Evolutionary conservation across 2,888 invertebrate genomes (phyloP).

Genomic region (Heliconius ethilla): DNA sequence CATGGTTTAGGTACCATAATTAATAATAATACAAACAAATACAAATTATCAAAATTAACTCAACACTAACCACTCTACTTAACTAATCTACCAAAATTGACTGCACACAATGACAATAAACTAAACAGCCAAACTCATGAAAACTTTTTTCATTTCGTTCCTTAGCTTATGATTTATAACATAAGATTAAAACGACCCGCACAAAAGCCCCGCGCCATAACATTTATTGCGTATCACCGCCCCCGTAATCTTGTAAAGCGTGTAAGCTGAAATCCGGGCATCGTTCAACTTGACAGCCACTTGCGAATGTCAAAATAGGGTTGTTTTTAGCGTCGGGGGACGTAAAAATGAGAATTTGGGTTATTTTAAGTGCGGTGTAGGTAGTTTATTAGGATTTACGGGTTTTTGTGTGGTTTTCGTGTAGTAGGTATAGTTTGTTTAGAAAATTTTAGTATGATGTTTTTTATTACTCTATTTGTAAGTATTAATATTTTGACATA

Average conservation of each 20-base stretch:
- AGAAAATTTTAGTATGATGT: neutral
- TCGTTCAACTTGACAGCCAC: constrained; percentile 67
- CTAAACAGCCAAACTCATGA: constrained; percentile 17
- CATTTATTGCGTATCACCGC: constrained; percentile 62
- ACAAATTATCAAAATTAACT: neutral
- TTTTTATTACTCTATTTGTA: no score
- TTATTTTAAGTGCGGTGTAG: constrained; percentile 21
- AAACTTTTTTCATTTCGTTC: constrained; percentile 36
- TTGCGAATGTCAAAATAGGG: constrained; percentile 67
- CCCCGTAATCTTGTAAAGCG: constrained; percentile 68
- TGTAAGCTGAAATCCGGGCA: constrained; percentile 69
- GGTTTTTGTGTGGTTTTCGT: constrained; percentile 20
- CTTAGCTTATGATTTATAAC: constrained; percentile 29
- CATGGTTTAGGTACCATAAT: neutral
- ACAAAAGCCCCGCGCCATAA: constrained; percentile 66
- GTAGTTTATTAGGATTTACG: constrained; percentile 36
- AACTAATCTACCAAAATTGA: neutral
- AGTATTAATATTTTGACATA: no score
- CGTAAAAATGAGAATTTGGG: constrained; percentile 40
- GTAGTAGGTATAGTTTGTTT: neutral
- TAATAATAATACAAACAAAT: neutral
- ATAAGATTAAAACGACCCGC: constrained; percentile 67
- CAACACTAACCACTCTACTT: neutral
- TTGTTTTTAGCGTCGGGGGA: constrained; percentile 57
- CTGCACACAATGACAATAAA: constrained; percentile 15